A percentile compares a stretch with the other conserved stretches of the same genome.
Evolutionary conservation across 2,113 vertebrate genomes (phyloP).

Genomic region (Geococcyx californianus): DNA sequence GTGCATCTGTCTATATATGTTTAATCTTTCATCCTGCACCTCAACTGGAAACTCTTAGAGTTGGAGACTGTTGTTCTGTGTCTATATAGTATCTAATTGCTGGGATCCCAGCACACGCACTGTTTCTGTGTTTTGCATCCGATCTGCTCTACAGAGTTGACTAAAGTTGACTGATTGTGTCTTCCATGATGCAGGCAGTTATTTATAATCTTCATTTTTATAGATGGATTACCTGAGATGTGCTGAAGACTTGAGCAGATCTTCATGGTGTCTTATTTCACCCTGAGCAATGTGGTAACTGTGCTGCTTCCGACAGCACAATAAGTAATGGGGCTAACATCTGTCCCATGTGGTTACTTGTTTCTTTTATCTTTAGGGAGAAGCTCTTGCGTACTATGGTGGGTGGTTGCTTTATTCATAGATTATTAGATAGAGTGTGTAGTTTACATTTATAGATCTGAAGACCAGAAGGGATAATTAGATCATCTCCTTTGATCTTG

Average conservation of each 20-base stretch:
- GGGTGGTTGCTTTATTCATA: conserved; percentile 26
- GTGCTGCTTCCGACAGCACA: background rate
- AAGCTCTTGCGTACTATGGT: background rate
- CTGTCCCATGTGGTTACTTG: background rate
- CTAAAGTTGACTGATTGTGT: background rate
- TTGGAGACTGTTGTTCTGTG: background rate
- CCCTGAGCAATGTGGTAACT: background rate
- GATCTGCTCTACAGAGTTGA: accelerated
- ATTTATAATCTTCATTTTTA: background rate
- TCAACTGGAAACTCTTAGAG: background rate
- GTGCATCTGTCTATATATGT: background rate
- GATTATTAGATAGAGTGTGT: conserved; percentile 31
- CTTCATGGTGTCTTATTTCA: background rate
- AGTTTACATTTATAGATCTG: conserved; percentile 2
- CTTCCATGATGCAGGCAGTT: background rate
- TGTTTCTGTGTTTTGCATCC: background rate
- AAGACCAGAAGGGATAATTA: conserved; percentile 37
- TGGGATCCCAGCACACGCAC: background rate
- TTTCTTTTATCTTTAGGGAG: conserved; percentile 14
- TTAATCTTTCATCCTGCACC: background rate
- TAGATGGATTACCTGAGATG: background rate
- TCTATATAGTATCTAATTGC: background rate
- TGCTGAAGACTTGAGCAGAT: background rate
- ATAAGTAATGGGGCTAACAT: background rate
- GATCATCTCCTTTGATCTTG: conserved; percentile 37